Evolutionary conservation across 64 coral and sea anemone genomes (phyloP), one percentile per base, ranked within the genome.

Genomic region (Pachyseris speciosa): DNA sequence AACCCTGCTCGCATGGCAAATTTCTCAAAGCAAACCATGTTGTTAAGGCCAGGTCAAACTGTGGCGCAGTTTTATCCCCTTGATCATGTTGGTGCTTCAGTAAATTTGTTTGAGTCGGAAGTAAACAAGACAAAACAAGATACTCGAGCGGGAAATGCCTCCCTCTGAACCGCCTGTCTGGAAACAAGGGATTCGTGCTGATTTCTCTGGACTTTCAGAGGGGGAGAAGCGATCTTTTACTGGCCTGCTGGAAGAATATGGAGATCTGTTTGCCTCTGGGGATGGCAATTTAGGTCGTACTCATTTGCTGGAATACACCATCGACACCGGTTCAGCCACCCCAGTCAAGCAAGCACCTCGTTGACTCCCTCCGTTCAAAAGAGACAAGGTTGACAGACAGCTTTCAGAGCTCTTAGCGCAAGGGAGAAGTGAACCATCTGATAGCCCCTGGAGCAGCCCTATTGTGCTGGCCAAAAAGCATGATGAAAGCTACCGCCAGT

Each of bases 391-490:
- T n/a, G n/a, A n/a, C 31, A 58, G 78, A 32, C 87, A 90, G 17
- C 30, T 71, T 9, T 48, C 72, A 15, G 28, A 90, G 32, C 74
- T 90, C 13, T 26, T 90, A 47, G 22, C 5, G 6, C 74, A 90
- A 8, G 74, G 87, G 87, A 78, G 75, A 55, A 90, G 55, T 5
- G 61, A 78, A 51, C 29, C 41, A 9, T 69, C 87, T 2, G 60
- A 90, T 15, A 81, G n/a, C n/a, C n/a, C n/a, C n/a, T n/a, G n/a
- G n/a, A 75, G 74, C 24, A 90, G 87, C 30, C 87, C 87, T 22
- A 40, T 53, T 50, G 87, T 79, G 8, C 53, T 67, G n/a, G n/a
- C n/a, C n/a, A n/a, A n/a, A n/a, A n/a, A n/a, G n/a, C n/a, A n/a
- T n/a, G n/a, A n/a, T n/a, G 41, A 61, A 6, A 48, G 67, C 22